Base-by-base conservation (phyloP, 2,797 vertebrate species). In the Pangasius krempfi region DNA sequence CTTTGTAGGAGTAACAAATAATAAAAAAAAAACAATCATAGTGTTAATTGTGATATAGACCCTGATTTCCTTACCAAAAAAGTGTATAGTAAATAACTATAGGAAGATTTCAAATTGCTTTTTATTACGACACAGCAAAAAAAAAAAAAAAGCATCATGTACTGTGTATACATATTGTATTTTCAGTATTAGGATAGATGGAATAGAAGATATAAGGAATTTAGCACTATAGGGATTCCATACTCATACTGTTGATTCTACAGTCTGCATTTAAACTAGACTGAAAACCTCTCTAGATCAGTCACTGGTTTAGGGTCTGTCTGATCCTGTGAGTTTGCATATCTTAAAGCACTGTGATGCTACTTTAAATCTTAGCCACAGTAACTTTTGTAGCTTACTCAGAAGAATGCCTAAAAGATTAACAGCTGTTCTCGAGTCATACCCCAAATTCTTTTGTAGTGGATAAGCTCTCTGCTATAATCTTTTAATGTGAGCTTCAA, bases 381-480 rank as follows among this genome's bases (percentile, higher is more conserved):
- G 3, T 14, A 25, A 68, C 82, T 13, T 84, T 52, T 84, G 60
- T 50, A 50, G n/a, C 44, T 64, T 83, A 1, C 27, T 68, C 44
- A 33, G n/a, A 84, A 84, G n/a, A 68, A 54, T 27, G 30, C 27
- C 44, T 54, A 70, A 70, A 84, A 70, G 10, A 84, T 54, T 84
- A 84, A 84, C 83, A 70, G 47, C 44, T 84, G 64, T 84, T 84
- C 47, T 54, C 9, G 5, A 25, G n/a, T 33, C 64, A 84, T 70
- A 84, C 83, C 64, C 64, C 64, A 84, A 68, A 84, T 84, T 66
- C 25, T 66, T 79, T 80, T 79, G 75, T 54, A 47, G 40, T 66
- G 76, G 62, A 68, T 54, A 33, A 54, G n/a, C 73, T 64, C 33
- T 64, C 14, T 78, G 25, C 25, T 78, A 52, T 78, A 86, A 86